Base-by-base conservation (phyloP, 2,888 invertebrate species). In the Meloe dianella region DNA sequence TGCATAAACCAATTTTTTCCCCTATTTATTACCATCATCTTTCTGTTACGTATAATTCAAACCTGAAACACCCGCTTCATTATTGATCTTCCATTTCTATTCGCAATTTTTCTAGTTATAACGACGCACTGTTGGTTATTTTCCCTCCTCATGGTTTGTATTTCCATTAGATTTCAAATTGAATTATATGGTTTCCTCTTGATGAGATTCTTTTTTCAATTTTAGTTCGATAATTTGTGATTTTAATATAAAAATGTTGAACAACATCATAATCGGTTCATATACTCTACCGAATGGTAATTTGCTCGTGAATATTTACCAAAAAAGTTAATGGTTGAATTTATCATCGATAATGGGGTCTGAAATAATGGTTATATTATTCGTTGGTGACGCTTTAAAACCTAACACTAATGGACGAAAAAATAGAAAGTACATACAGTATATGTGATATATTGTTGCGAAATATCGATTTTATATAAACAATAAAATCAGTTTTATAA, bases 81-180 rank as follows among this genome's bases (percentile, higher is more conserved):
- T 54, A 54, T 54, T 27, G 54, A 54, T 54, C 27, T 54, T 54
- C 2, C 27, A 54, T 54, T 54, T 54, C 6, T 12, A 27, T 27
- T 54, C 22, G 7, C n/a, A 4, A 47, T 47, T 47, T 35, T 14
- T 14, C 35, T 14, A 47, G 20, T 47, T 47, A 20, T 20, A 20
- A 47, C 47, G 47, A 47, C 20, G 47, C 47, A 17, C 17, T n/a
- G n/a, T 2, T 35, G 3, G 2, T 38, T 38, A 20, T 47, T 20
- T 20, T 20, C 58, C 61, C 20, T 35, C 35, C 58, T 61, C 57
- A 67, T 67, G 63, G 64, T 67, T 67, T 61, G 62, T 61, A 60
- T 68, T 68, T 65, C 67, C 64, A 61, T 64, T 64, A 67, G 58
- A 35, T 67, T 56, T 64, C 59, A 68, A 68, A 65, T 68, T 68